Evolutionary conservation across 2,888 invertebrate species (phyloP).

Genomic region (Ophraella communa): DNA sequence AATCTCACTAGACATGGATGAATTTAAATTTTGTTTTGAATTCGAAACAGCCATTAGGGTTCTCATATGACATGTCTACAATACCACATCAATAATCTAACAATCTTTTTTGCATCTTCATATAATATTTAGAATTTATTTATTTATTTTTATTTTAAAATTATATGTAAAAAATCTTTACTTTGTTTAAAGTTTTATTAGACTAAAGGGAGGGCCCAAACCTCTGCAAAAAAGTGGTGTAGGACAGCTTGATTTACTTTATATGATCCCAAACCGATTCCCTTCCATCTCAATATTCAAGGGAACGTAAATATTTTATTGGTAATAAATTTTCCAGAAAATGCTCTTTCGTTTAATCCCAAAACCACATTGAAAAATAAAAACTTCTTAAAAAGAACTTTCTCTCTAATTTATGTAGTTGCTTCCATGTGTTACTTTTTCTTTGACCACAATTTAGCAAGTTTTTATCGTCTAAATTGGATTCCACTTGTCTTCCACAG

Average conservation of each 20-base stretch:
- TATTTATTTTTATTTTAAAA: too few species aligned
- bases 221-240: neutral
- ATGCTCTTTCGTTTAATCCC: neutral
- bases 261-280: neutral
- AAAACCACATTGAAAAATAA: neutral
- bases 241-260: neutral
- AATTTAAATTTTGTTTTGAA: too few species aligned
- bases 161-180: too few species aligned
- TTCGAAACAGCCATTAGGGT: too few species aligned
- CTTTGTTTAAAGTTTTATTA: neutral
- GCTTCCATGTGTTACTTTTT: neutral
- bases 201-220: neutral
- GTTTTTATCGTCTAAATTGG: slow-evolving; percentile 3
- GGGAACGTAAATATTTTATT: neutral
- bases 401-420: neutral
- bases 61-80: too few species aligned
- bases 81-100: too few species aligned
- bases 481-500: neutral
- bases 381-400: neutral
- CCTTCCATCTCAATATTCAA: neutral
- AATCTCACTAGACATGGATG: too few species aligned
- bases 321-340: neutral
- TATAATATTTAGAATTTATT: too few species aligned
- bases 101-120: too few species aligned
- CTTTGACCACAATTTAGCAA: slow-evolving; percentile 5